Evolutionary conservation across 2,888 invertebrate genomes (phyloP).

Genomic region (Hipparchia sbordonii): DNA sequence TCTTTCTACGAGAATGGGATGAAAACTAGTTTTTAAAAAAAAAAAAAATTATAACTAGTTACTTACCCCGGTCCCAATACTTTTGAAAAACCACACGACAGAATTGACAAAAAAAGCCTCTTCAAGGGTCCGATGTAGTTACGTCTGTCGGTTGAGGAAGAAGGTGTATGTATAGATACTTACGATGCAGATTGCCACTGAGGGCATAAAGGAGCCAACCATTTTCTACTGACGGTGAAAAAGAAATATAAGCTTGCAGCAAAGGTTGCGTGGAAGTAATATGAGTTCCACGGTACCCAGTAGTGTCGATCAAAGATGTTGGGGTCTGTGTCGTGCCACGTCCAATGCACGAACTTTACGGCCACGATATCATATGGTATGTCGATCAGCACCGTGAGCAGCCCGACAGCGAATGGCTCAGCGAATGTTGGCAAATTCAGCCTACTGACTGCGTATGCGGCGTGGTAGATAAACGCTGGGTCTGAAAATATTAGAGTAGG

Average conservation of each 20-base stretch:
- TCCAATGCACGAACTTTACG: constrained; percentile 91
- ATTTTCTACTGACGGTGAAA: constrained; percentile 83
- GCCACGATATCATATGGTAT: constrained; percentile 91
- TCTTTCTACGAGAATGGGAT: no score
- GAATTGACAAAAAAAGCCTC: no score
- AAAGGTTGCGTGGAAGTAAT: constrained; percentile 91
- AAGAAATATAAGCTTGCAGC: constrained; percentile 87
- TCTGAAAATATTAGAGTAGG: constrained; percentile 62
- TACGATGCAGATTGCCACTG: constrained; percentile 84
- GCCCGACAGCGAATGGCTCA: constrained; percentile 86
- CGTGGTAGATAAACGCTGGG: constrained; percentile 84
- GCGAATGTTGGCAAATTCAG: constrained; percentile 82
- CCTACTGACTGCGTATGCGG: constrained; percentile 81
- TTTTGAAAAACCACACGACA: no score
- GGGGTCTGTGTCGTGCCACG: constrained; percentile 91
- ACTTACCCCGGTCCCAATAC: no score
- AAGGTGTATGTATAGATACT: constrained; percentile 11
- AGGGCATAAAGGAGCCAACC: constrained; percentile 76
- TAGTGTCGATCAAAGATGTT: constrained; percentile 88
- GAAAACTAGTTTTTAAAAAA: no score
- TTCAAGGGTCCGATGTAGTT: no score
- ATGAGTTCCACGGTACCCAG: constrained; percentile 93
- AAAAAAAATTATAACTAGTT: no score
- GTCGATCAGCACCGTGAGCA: constrained; percentile 88
- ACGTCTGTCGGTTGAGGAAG: no score